Evolutionary conservation across 2,113 vertebrate genomes (phyloP), one percentile per base, ranked within the genome.

Genomic region (Poeciliopsis prolifica): DNA sequence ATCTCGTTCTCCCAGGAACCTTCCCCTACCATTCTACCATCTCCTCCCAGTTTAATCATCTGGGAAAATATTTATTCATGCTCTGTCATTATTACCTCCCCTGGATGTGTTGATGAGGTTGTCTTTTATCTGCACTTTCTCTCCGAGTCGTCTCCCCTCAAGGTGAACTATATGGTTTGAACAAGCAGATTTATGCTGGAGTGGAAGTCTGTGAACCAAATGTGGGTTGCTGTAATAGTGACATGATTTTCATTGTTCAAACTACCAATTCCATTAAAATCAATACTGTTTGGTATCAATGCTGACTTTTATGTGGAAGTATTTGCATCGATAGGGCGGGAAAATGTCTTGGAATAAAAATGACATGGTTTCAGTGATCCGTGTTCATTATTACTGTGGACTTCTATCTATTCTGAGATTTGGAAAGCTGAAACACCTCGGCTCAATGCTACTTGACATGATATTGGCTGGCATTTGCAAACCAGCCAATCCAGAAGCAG

Each of bases 51-150:
- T 88, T 88, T 82, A 89, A 89, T 92, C 86, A 89, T 87, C 72
- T 81, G 68, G 86, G 86, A 78, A 86, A 87, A 93, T 91, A 89
- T 92, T 86, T 89, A 91, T 92, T 91, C 88, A 17, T 70, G 71
- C 66, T 71, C 82, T 65, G n/a, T 81, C 68, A 28, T 82, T 71
- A 81, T 85, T 84, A 69, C 82, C 70, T 86, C 75, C 66, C 72
- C 80, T 64, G 74, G 72, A 90, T 83, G 66, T 84, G 84, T 88
- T 88, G 80, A 87, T 91, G 68, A 79, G 74, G 68, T 81, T 80
- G 70, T 87, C 65, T 86, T 82, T 92, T 88, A 88, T 88, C 69
- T 72, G 65, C 54, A 13, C 60, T 72, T 54, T 77, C 66, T 77
- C 72, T 77, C 69, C 30, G 29, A 71, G 68, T 72, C 29, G 29